These are phyloP conservation scores for Ectemnius continuus DNA, from an alignment of 2,888 invertebrate genomes.

Conservation along the genomic window DNA sequence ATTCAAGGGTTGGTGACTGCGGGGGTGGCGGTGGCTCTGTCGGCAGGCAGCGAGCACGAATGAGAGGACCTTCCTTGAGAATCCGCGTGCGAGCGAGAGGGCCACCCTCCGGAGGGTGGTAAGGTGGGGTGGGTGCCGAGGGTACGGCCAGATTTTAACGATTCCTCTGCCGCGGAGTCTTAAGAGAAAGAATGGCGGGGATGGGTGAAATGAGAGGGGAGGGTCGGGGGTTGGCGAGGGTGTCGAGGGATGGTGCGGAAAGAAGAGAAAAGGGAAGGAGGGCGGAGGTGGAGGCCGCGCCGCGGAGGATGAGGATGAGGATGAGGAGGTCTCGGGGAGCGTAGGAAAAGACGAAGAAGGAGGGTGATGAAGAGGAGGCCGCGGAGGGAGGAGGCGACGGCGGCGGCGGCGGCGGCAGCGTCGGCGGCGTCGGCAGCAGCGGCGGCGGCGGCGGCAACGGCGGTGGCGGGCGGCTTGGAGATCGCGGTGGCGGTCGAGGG, in stretches of 20 bases:
- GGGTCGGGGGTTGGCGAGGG: slow-evolving; percentile 62
- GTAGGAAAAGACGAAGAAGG: slow-evolving; percentile 47
- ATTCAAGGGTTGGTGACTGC: slow-evolving; percentile 76
- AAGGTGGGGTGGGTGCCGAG: slow-evolving; percentile 66
- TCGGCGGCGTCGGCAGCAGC: slow-evolving; percentile 15
- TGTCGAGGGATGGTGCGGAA: slow-evolving; percentile 61
- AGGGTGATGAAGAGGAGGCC: slow-evolving; percentile 48
- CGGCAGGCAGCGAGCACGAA: slow-evolving; percentile 42
- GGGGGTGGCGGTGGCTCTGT: slow-evolving; percentile 60
- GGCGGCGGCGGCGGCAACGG: slow-evolving; percentile 59
- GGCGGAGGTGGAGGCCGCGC: slow-evolving; percentile 54
- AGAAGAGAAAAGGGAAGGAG: slow-evolving; percentile 59
- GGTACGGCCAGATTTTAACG: slow-evolving; percentile 79
- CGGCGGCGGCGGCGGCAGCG: slow-evolving; percentile 56
- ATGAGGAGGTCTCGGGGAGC: slow-evolving; percentile 32
- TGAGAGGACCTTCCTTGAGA: slow-evolving; percentile 14
- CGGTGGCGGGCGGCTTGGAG: slow-evolving; percentile 74
- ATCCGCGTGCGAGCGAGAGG: slow-evolving; percentile 37
- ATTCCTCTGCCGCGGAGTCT: slow-evolving; percentile 78
- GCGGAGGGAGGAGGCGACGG: slow-evolving; percentile 35
- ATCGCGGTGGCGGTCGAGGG: slow-evolving; percentile 75
- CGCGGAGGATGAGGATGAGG: slow-evolving; percentile 29
- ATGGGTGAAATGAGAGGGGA: slow-evolving; percentile 74
- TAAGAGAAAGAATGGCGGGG: slow-evolving; percentile 78
- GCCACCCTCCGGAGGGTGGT: slow-evolving; percentile 53